Evolutionary conservation across 2,797 vertebrate species (phyloP).

Genomic region (Forpus xanthops): DNA sequence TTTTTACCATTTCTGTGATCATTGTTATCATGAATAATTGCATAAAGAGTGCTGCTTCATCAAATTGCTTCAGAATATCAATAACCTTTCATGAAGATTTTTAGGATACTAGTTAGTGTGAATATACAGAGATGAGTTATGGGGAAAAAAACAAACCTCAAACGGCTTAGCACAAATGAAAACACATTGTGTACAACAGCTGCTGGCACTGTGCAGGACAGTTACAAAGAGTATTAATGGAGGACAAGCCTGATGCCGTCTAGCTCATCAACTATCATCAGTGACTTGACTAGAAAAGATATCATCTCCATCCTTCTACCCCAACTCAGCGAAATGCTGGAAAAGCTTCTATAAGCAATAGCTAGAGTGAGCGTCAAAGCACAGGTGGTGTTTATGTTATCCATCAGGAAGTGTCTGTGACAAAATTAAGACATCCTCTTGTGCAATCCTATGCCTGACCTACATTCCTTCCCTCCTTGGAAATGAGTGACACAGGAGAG

Average conservation of each 20-base stretch:
- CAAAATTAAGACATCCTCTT: not conserved
- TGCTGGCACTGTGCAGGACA: not conserved
- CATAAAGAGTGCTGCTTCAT: slow-evolving; percentile 27
- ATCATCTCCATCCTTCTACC: not conserved
- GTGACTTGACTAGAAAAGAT: not conserved
- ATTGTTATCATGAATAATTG: slow-evolving; percentile 28
- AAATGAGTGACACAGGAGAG: not conserved
- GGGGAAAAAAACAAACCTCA: not conserved
- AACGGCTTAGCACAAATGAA: not conserved
- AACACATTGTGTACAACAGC: not conserved
- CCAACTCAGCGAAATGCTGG: not conserved
- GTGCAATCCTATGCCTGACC: not conserved
- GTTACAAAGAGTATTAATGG: not conserved
- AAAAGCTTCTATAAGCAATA: not conserved
- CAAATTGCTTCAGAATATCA: slow-evolving; percentile 32
- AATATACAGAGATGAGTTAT: not conserved
- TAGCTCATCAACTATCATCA: not conserved
- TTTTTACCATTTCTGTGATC: slow-evolving; percentile 45
- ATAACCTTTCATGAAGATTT: slow-evolving; percentile 15
- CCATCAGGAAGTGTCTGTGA: not conserved
- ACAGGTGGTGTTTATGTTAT: not conserved
- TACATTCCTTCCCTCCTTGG: not conserved
- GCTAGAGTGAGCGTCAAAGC: not conserved
- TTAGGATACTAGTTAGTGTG: slow-evolving; percentile 7
- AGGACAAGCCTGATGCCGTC: not conserved